phyloP scores from a whole-genome alignment of 2,113 vertebrate genomes.

The Oreochromis niloticus region DNA sequence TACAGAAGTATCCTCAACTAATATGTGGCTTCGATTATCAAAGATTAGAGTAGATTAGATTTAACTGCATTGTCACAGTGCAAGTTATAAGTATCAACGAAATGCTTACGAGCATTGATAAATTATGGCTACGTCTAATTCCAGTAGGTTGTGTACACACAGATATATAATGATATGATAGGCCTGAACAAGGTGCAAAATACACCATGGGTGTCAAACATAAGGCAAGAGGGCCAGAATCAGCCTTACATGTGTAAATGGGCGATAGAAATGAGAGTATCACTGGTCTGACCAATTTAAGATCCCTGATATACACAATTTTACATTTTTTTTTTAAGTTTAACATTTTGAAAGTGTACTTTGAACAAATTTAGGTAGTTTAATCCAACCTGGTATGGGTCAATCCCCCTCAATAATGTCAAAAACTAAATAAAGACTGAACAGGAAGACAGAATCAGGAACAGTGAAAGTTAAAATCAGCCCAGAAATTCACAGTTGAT shows the following conservation, averaged over 20 bases:
- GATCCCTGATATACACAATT: neutral
- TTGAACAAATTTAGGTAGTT: neutral
- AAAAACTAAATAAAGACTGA: neutral
- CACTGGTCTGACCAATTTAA: neutral
- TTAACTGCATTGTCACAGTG: neutral
- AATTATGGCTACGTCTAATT: neutral
- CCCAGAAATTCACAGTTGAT: neutral
- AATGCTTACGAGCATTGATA: neutral
- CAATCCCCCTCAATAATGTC: neutral
- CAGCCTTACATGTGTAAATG: neutral
- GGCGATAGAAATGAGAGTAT: neutral
- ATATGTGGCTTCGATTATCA: neutral
- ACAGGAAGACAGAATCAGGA: neutral
- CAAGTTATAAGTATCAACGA: neutral
- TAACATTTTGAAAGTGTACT: neutral
- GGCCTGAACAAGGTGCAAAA: neutral
- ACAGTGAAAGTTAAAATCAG: neutral
- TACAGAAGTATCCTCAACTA: neutral
- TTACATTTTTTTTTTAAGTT: neutral
- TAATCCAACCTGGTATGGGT: neutral
- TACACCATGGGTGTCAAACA: neutral
- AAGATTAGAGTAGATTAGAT: neutral
- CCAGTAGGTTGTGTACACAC: neutral
- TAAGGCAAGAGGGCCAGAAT: neutral
- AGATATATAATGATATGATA: neutral